These are phyloP conservation scores for Malacoraja senta DNA, from an alignment of 2,797 vertebrate genomes.

Conservation along the genomic window DNA sequence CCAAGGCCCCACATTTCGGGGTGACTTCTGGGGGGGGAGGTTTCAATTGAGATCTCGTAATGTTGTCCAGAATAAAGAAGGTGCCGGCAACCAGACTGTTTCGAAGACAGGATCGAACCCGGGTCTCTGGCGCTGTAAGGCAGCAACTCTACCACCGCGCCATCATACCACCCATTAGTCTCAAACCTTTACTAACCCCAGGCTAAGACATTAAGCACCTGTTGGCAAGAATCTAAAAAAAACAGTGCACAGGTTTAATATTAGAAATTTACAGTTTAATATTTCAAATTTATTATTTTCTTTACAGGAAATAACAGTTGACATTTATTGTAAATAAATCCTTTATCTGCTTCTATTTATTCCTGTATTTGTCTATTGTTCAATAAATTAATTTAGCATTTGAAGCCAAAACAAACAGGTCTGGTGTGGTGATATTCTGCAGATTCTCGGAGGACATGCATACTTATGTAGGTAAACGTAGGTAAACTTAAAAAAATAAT, in stretches of 20 bases:
- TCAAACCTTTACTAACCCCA: background rate
- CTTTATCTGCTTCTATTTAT: background rate
- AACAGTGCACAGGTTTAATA: background rate
- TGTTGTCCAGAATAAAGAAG: too few species aligned
- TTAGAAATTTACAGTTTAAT: background rate
- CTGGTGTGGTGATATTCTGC: conserved; percentile 25
- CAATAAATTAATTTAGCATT: conserved; percentile 20
- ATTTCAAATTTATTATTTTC: background rate
- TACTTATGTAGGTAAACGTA: background rate
- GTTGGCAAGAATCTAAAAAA: background rate
- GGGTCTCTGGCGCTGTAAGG: too few species aligned
- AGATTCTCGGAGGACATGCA: background rate
- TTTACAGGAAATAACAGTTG: background rate
- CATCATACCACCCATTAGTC: too few species aligned
- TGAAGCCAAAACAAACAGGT: background rate
- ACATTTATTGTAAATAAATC: background rate
- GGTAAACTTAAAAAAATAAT: background rate
- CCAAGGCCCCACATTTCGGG: too few species aligned
- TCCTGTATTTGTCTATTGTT: background rate
- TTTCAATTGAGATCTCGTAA: too few species aligned
- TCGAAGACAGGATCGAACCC: too few species aligned
- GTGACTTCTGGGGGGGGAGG: too few species aligned
- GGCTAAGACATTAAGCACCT: too few species aligned
- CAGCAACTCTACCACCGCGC: too few species aligned
- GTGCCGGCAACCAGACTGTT: too few species aligned